Evolutionary conservation across 2,113 vertebrate species (phyloP), one percentile per base, ranked within the genome.

Genomic region (Notothenia rossii): DNA sequence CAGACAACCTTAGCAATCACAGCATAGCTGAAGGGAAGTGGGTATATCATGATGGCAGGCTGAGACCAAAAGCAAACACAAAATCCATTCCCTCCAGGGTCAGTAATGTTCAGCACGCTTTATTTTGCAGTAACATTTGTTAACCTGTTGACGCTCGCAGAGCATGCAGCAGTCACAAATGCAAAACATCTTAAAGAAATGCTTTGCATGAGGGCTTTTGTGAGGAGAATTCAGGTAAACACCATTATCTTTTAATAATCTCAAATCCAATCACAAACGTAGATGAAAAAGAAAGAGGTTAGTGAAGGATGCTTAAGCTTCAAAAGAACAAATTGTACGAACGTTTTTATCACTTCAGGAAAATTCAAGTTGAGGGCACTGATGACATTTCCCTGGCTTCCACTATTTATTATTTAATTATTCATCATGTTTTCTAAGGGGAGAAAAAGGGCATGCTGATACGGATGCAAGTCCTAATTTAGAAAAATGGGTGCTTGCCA

Each of bases 21-120:
- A 62, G 6, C 10, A 3, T 71, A n/a, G 81, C 91, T 84, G 81
- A 75, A 66, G 81, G 78, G 79, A 77, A 83, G 66, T 82, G 74
- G 66, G 69, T 79, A 70, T 84, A 84, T 86, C 75, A 84, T 50
- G 72, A 89, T 91, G 78, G 84, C 74, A 53, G 72, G 60, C 85
- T 78, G 85, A 86, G 76, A 83, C 83, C 81, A 64, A 87, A 85
- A 90, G 85, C 82, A 89, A 89, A 89, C 68, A 88, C 64, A 80
- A 40, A 86, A 89, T 62, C 56, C 45, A 63, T 62, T 77, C 62
- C 77, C 75, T 82, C 89, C 83, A 69, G 85, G 77, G 85, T 88
- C 83, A 85, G 84, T 81, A 17, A 87, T 86, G 88, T 88, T 85
- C 82, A 56, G 53, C 12, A 13, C 22, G 10, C 75, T 70, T 83